These are phyloP conservation scores for Phocoena sinus DNA, from an alignment of 2,113 vertebrate species.

Conservation along the genomic window DNA sequence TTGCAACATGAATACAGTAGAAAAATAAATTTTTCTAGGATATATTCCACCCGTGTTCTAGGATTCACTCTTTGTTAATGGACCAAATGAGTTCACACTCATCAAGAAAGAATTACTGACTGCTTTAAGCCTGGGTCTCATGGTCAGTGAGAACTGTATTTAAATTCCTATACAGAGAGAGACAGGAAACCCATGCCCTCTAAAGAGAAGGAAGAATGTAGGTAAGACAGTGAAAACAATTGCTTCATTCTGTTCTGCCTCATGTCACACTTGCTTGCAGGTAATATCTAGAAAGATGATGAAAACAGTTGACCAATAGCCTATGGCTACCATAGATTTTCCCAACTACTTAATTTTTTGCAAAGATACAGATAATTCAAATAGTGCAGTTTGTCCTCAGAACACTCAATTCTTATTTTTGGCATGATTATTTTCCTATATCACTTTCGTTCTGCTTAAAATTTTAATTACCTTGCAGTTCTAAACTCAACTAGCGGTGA, in stretches of 20 bases:
- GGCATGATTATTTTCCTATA: background rate
- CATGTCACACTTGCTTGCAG: background rate
- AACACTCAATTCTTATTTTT: background rate
- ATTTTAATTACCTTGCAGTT: background rate
- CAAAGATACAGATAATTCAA: background rate
- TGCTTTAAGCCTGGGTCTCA: background rate
- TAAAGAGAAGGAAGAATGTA: background rate
- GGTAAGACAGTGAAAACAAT: background rate
- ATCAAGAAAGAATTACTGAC: background rate
- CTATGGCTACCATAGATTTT: background rate
- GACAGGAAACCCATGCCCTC: background rate
- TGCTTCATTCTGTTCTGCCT: background rate
- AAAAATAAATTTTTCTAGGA: background rate
- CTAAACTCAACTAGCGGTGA: background rate
- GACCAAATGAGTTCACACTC: background rate
- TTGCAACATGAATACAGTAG: background rate
- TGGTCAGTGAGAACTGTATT: background rate
- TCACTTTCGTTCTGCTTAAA: background rate
- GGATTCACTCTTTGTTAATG: background rate
- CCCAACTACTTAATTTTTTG: background rate
- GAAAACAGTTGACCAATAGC: background rate
- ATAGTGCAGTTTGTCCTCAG: background rate
- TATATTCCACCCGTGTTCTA: background rate
- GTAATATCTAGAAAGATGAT: background rate
- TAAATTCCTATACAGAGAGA: background rate